phyloP scores from a whole-genome alignment of 2,888 invertebrate species.

The Ochropleura leucogaster region DNA sequence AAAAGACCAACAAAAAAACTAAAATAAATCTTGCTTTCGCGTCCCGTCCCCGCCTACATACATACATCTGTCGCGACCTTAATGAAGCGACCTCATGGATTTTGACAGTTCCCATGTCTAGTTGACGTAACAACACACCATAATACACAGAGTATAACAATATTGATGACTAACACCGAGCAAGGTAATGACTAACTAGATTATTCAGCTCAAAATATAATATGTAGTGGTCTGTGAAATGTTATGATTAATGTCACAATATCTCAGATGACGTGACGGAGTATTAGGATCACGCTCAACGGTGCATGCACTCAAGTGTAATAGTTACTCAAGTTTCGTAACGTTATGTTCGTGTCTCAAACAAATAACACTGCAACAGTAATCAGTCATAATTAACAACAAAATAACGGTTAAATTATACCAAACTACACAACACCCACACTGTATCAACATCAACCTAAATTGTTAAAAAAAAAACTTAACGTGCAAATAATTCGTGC shows the following conservation, averaged over 20 bases:
- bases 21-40: conserved; percentile 53
- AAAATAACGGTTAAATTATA: conserved; percentile 49
- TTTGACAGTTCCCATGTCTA: conserved; percentile 48
- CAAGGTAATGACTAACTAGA: conserved; percentile 72
- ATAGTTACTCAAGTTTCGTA: conserved; percentile 50
- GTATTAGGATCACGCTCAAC: conserved; percentile 34
- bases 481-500: conserved; percentile 59
- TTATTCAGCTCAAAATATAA: conserved; percentile 74
- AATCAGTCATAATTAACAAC: conserved; percentile 33
- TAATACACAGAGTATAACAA: conserved; percentile 23
- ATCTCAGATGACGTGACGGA: conserved; percentile 19
- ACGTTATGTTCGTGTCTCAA: conserved; percentile 24
- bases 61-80: conserved; percentile 45
- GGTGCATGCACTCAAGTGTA: conserved; percentile 53
- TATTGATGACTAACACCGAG: conserved; percentile 69
- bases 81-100: conserved; percentile 41
- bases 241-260: conserved; percentile 38
- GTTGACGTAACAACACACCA: conserved; percentile 34
- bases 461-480: conserved; percentile 45
- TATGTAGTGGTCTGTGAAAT: conserved; percentile 59
- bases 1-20: conserved; percentile 38
- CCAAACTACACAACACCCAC: conserved; percentile 51
- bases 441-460: conserved; percentile 33
- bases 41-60: conserved; percentile 55
- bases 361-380: conserved; percentile 31